Percentiles rank a stretch among this genome's conserved stretches.
phyloP scores from a whole-genome alignment of 2,797 vertebrate genomes.

The Coracias cyanogaster region DNA sequence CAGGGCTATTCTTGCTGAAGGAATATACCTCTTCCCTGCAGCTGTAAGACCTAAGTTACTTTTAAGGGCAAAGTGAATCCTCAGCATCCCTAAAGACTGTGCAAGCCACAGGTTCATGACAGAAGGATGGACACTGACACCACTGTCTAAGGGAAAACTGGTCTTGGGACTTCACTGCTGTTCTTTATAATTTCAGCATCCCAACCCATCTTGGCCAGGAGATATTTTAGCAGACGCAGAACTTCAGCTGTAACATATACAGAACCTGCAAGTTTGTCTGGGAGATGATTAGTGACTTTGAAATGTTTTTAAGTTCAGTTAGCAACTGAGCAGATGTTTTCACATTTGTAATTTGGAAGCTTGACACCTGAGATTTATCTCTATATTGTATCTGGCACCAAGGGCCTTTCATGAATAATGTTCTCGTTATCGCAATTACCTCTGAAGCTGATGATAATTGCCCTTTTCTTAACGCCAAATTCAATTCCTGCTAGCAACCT shows the following conservation, averaged over 20 bases:
- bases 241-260: not conserved
- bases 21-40: not conserved
- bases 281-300: not conserved
- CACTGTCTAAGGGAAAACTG: not conserved
- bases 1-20: not conserved
- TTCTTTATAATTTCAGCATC: not conserved
- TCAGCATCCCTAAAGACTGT: not conserved
- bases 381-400: not conserved
- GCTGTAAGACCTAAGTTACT: not conserved
- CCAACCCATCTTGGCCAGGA: not conserved
- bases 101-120: not conserved
- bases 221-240: not conserved
- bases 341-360: not conserved
- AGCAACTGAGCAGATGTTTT: not conserved
- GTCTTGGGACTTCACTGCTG: not conserved
- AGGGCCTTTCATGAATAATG: not conserved
- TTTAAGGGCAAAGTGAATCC: not conserved
- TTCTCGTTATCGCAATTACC: not conserved
- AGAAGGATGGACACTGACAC: not conserved
- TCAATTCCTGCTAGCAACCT: not conserved
- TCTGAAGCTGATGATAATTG: not conserved
- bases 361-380: not conserved
- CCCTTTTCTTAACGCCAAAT: not conserved
- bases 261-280: not conserved
- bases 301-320: not conserved